Evolutionary conservation across 2,113 vertebrate genomes (phyloP).

Genomic region (Elaphurus davidianus): DNA sequence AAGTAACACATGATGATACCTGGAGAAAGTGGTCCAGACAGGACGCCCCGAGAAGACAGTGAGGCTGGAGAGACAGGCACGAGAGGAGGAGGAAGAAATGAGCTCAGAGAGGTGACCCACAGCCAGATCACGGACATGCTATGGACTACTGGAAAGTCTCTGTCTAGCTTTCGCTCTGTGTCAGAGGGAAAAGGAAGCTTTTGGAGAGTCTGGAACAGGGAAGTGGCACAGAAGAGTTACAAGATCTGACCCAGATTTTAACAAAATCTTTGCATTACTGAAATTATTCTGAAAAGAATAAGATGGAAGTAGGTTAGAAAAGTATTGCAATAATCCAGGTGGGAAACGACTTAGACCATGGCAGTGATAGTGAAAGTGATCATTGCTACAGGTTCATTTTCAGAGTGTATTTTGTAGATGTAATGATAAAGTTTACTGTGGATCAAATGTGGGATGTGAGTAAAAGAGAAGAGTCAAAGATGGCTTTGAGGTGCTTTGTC

Average conservation of each 20-base stretch:
- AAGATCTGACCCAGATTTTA: not conserved
- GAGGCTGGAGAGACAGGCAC: not conserved
- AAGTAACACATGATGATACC: not conserved
- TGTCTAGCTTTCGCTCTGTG: not conserved
- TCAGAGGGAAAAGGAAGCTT: not conserved
- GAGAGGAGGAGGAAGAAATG: not conserved
- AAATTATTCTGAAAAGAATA: not conserved
- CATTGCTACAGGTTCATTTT: not conserved
- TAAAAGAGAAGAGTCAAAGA: not conserved
- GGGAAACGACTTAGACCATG: not conserved
- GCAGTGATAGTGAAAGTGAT: no score
- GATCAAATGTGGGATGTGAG: not conserved
- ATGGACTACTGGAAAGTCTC: not conserved
- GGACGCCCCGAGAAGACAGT: not conserved
- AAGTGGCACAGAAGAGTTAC: not conserved
- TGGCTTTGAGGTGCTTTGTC: not conserved
- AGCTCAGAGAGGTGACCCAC: not conserved
- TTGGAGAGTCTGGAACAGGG: not conserved
- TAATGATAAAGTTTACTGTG: not conserved
- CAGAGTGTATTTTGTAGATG: not conserved
- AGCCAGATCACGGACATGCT: not conserved
- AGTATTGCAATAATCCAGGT: not conserved
- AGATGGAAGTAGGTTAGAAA: not conserved
- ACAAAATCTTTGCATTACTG: not conserved
- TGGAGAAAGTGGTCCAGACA: not conserved